Conservation (phyloP, 2,797 vertebrate genomes). For the Geranospiza caerulescens region DNA sequence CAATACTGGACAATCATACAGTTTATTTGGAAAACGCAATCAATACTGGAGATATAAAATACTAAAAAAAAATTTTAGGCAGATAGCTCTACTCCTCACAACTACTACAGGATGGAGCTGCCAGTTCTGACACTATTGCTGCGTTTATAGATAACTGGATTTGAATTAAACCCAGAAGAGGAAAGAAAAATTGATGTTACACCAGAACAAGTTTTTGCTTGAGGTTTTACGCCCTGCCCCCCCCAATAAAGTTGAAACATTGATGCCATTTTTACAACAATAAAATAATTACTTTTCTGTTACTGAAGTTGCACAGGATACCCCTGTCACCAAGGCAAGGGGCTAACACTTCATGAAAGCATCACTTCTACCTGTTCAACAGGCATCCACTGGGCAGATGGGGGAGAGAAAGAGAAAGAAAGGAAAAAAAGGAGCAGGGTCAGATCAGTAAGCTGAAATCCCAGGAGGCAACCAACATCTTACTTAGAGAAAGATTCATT, state of each 20-base stretch:
- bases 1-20: background rate
- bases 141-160: background rate
- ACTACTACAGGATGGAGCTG: background rate
- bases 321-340: background rate
- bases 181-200: background rate
- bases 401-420: too few species aligned
- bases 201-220: background rate
- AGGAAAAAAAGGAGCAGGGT: background rate
- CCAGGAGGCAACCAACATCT: background rate
- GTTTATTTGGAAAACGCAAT: background rate
- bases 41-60: background rate
- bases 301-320: background rate
- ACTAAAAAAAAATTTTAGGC: background rate
- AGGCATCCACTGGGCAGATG: background rate
- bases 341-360: background rate
- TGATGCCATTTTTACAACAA: background rate
- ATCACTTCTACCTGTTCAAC: background rate
- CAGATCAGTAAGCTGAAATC: background rate
- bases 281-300: background rate
- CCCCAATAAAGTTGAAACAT: background rate
- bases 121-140: background rate
- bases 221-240: background rate
- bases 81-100: background rate
- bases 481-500: background rate
- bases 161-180: background rate